Percentiles rank a stretch among this genome's conserved stretches.
phyloP scores from a whole-genome alignment of 2,113 vertebrate species.

The Atractosteus spatula region DNA sequence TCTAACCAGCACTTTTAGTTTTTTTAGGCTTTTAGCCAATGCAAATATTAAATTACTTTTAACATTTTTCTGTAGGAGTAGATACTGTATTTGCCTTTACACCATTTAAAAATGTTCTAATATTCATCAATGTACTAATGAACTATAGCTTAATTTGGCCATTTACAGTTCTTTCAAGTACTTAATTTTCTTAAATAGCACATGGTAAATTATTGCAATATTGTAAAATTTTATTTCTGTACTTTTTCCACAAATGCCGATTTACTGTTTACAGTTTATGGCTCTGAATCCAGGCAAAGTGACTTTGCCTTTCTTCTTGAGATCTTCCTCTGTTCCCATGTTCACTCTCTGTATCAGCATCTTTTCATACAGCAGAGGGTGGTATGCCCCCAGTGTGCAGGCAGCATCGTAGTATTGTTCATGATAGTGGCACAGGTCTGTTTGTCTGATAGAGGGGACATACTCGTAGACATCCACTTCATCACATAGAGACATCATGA shows the following conservation, averaged over 20 bases:
- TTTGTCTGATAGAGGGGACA: conserved; percentile 89
- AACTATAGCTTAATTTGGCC: conserved; percentile 48
- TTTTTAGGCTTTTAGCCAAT: background rate
- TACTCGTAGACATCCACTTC: conserved; percentile 93
- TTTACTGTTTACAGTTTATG: conserved; percentile 70
- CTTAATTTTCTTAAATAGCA: conserved; percentile 51
- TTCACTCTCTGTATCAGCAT: conserved; percentile 88
- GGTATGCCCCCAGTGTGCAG: conserved; percentile 94
- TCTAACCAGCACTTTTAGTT: background rate
- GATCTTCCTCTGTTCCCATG: conserved; percentile 73
- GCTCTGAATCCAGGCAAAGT: conserved; percentile 85
- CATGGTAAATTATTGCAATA: conserved; percentile 74
- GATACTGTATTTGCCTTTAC: background rate
- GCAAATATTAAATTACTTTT: background rate
- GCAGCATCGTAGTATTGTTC: conserved; percentile 89
- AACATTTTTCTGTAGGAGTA: background rate
- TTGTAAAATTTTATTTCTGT: background rate
- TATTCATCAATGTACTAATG: background rate
- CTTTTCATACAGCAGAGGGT: conserved; percentile 93
- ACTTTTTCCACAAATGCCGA: conserved; percentile 29
- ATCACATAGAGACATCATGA: conserved; percentile 94
- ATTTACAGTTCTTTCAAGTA: conserved; percentile 66
- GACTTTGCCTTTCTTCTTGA: conserved; percentile 82
- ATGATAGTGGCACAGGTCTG: conserved; percentile 95
- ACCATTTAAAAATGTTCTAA: background rate